phyloP scores from a whole-genome alignment of 64 coral and sea anemone genomes.

The Porites lutea region DNA sequence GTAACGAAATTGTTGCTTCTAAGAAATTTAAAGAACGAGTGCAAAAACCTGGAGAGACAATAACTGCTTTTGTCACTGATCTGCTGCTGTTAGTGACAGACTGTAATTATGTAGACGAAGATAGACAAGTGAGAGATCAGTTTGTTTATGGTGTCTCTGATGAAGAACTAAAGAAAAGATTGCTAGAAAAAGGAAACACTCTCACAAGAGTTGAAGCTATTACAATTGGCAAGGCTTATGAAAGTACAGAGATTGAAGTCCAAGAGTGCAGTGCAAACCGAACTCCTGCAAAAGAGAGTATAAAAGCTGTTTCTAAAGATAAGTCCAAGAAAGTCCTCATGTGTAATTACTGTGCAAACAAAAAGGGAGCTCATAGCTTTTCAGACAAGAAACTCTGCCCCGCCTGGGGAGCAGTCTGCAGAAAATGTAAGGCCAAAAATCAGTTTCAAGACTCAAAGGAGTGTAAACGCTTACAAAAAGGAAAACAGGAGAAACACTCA shows the following conservation, averaged over 20 bases:
- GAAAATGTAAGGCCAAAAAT: too few species aligned
- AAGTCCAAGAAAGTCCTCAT: not conserved
- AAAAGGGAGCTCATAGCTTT: too few species aligned
- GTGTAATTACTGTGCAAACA: not conserved
- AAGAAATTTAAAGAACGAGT: too few species aligned
- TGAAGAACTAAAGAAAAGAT: not conserved
- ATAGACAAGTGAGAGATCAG: constrained; percentile 25
- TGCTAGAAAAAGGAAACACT: constrained; percentile 12
- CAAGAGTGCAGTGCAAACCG: not conserved
- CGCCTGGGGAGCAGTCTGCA: too few species aligned
- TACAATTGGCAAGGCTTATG: not conserved
- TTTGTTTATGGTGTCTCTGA: not conserved
- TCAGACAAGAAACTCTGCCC: too few species aligned
- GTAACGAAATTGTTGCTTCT: too few species aligned
- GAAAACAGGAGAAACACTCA: too few species aligned
- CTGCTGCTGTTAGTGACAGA: constrained; percentile 20
- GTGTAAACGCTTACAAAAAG: too few species aligned
- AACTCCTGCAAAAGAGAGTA: not conserved
- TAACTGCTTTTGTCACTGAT: too few species aligned
- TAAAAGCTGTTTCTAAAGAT: not conserved
- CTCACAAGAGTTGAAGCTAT: constrained; percentile 22
- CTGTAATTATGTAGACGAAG: constrained; percentile 34
- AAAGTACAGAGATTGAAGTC: not conserved
- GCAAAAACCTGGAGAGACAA: constrained; percentile 26
- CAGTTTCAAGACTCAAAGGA: too few species aligned